phyloP scores from a whole-genome alignment of 2,888 invertebrate genomes.

The Acrobasis suavella region DNA sequence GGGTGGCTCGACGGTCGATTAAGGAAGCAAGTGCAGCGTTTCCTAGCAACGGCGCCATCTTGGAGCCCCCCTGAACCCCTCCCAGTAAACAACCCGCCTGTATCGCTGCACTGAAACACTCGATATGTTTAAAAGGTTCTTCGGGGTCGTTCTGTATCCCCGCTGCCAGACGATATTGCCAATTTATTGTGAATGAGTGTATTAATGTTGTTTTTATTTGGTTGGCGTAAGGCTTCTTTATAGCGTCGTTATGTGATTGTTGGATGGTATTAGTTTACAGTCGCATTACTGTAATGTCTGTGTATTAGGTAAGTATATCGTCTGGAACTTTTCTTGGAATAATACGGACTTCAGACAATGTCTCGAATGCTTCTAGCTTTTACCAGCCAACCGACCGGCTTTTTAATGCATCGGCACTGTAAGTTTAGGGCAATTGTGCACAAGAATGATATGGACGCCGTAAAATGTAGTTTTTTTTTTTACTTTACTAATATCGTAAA shows the following conservation, averaged over 20 bases:
- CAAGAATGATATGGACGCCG: too few relatives aligned
- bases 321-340: too few relatives aligned
- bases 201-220: slow-evolving; percentile 48
- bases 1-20: slow-evolving; percentile 78
- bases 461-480: too few relatives aligned
- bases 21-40: slow-evolving; percentile 82
- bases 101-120: slow-evolving; percentile 81
- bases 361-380: too few relatives aligned
- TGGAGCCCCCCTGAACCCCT: slow-evolving; percentile 56
- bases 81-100: slow-evolving; percentile 76
- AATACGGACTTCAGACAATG: too few relatives aligned
- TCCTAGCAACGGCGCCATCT: slow-evolving; percentile 80
- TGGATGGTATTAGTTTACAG: slow-evolving; percentile 1
- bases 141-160: slow-evolving; percentile 53
- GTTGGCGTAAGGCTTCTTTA: slow-evolving; percentile 17
- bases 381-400: too few relatives aligned
- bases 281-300: neutral
- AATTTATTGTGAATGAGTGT: slow-evolving; percentile 62
- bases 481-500: too few relatives aligned
- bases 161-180: slow-evolving; percentile 57
- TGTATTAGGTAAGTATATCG: neutral
- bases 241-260: slow-evolving; percentile 15
- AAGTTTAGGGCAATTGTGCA: too few relatives aligned
- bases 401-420: too few relatives aligned
- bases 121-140: slow-evolving; percentile 78